Conservation (phyloP, 2,797 vertebrate genomes). For the Dermochelys coriacea region DNA sequence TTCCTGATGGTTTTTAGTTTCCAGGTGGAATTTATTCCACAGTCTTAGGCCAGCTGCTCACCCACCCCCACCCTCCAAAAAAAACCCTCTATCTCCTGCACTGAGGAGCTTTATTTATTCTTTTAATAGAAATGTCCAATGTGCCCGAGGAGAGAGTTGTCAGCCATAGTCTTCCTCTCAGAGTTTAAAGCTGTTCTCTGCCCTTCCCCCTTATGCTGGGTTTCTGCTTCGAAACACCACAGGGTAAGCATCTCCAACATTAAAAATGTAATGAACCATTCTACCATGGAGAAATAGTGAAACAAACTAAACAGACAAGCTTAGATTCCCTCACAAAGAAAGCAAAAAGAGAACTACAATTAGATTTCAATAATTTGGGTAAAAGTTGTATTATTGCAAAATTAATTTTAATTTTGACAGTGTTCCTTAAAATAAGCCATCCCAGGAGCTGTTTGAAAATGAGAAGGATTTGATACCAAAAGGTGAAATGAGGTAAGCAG, state of each 20-base stretch:
- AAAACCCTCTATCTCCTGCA: not conserved
- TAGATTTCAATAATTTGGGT: not conserved
- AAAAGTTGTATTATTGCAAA: not conserved
- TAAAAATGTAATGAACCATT: constrained; percentile 33
- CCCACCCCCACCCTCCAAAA: not conserved
- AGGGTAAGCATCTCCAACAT: constrained; percentile 13
- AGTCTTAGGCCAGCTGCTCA: not conserved
- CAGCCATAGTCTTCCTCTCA: not conserved
- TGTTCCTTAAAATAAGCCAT: not conserved
- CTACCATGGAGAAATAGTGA: not conserved
- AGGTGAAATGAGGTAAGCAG: not conserved
- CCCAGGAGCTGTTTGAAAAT: not conserved
- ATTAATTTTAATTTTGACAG: not conserved
- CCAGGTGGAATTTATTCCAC: not conserved
- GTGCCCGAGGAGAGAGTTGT: constrained; percentile 24
- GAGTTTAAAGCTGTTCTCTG: not conserved
- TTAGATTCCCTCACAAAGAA: not conserved
- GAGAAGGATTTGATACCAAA: not conserved
- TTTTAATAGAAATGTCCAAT: not conserved
- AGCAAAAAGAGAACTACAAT: constrained; percentile 20
- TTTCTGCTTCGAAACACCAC: constrained; percentile 21
- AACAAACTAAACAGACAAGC: constrained; percentile 19
- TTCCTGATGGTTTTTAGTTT: not conserved
- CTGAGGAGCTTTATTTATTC: not conserved
- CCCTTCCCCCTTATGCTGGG: not conserved